Evolutionary conservation across 2,888 invertebrate genomes (phyloP).

Genomic region (Cyclophora punctaria): DNA sequence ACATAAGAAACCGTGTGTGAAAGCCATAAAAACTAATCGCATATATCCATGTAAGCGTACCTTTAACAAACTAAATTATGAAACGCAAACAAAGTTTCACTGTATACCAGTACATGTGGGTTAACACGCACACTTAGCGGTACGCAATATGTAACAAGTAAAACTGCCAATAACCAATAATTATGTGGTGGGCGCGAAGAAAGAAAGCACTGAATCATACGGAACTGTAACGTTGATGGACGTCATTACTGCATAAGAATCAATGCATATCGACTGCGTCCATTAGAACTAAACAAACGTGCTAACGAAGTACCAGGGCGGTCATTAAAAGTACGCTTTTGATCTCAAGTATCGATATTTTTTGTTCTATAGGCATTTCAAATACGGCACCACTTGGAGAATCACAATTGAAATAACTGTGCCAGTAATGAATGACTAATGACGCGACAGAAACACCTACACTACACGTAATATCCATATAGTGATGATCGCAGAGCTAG

Average conservation of each 20-base stretch:
- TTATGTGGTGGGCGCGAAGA: constrained; percentile 48
- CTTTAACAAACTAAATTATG: constrained; percentile 12
- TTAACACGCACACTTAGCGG: constrained; percentile 25
- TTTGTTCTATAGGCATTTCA: no score
- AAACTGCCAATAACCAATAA: constrained; percentile 34
- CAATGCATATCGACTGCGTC: constrained; percentile 16
- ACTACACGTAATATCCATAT: constrained; percentile 3
- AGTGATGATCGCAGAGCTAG: constrained; percentile 13
- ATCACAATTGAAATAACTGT: no score
- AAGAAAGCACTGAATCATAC: constrained; percentile 62
- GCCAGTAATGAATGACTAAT: constrained; percentile 5
- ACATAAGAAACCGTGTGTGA: not conserved
- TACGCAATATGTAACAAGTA: constrained; percentile 24
- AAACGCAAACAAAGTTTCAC: constrained; percentile 24
- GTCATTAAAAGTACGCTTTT: no score
- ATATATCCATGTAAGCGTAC: not conserved
- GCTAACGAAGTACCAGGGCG: constrained; percentile 9
- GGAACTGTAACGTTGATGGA: constrained; percentile 22
- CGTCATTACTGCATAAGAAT: constrained; percentile 25
- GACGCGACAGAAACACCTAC: constrained; percentile 1
- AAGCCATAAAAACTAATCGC: not conserved
- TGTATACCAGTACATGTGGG: constrained; percentile 20
- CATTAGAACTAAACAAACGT: constrained; percentile 15
- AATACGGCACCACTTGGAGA: no score
- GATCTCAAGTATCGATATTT: no score